These are phyloP conservation scores for Sebastes variabilis DNA, from an alignment of 2,797 vertebrate genomes.

Conservation along the genomic window DNA sequence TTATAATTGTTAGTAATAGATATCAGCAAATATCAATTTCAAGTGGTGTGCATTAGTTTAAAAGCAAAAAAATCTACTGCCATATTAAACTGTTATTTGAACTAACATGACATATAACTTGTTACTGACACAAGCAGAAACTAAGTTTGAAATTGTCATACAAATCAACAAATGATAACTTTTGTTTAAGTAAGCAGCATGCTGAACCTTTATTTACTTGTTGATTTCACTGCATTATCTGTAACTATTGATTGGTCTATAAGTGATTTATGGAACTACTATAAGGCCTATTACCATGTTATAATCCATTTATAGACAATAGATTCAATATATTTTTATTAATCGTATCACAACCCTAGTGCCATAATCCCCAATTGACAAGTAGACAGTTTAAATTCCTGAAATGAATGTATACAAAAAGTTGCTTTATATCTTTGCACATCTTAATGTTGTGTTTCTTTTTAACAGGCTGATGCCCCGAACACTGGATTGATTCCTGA, in stretches of 20 bases:
- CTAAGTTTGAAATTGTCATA: background rate
- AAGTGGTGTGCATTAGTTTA: background rate
- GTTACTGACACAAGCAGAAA: background rate
- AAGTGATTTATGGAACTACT: background rate
- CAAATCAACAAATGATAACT: background rate
- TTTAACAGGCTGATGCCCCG: slow-evolving; percentile 88
- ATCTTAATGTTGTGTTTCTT: slow-evolving; percentile 5
- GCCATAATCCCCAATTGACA: background rate
- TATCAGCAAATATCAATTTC: background rate
- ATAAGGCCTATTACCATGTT: background rate
- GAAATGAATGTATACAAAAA: background rate
- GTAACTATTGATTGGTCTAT: background rate
- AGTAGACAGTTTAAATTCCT: background rate
- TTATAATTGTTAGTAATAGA: background rate
- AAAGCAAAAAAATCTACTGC: background rate
- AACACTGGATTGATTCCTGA: slow-evolving; percentile 91
- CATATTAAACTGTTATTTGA: background rate
- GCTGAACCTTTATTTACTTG: background rate
- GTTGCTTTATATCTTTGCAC: background rate
- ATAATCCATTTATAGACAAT: background rate
- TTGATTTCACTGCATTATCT: background rate
- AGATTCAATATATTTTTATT: background rate
- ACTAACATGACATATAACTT: background rate
- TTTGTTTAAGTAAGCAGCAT: background rate
- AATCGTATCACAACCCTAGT: background rate